Conservation (phyloP, 1,140 invertebrate genomes). For the Agrilus planipennis region DNA sequence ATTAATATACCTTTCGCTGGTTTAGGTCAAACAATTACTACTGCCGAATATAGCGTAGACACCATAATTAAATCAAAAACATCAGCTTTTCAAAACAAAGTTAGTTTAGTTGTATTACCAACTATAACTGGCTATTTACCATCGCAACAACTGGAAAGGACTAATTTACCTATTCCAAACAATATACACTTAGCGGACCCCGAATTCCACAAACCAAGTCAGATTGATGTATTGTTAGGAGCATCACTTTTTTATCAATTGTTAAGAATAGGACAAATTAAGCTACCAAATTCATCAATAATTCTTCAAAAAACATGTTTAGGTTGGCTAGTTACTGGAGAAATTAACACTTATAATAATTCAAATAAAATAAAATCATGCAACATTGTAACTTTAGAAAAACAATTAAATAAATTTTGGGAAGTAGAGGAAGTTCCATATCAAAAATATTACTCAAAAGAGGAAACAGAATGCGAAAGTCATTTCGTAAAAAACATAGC, state of each 20-base stretch:
- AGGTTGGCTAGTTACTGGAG: neutral
- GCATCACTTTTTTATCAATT: neutral
- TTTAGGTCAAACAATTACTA: neutral
- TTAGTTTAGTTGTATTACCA: neutral
- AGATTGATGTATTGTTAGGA: neutral
- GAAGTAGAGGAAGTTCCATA: neutral
- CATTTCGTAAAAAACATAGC: neutral
- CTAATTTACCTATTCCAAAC: neutral
- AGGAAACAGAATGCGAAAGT: neutral
- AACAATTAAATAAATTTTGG: neutral
- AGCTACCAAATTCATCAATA: neutral
- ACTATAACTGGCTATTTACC: neutral
- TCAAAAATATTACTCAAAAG: neutral
- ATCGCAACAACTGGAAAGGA: neutral
- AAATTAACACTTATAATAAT: neutral
- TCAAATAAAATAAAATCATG: neutral
- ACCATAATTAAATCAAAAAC: neutral
- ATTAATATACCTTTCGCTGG: neutral
- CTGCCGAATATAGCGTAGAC: neutral
- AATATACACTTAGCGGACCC: neutral
- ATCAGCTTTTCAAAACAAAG: neutral
- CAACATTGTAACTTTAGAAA: neutral
- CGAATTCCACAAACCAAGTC: neutral
- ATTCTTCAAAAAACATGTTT: neutral
- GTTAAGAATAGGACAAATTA: neutral